Evolutionary conservation across 30 jellyfish, hydroid and myxozoan genomes (phyloP).

Genomic region (Phacellophora camtschatica): DNA sequence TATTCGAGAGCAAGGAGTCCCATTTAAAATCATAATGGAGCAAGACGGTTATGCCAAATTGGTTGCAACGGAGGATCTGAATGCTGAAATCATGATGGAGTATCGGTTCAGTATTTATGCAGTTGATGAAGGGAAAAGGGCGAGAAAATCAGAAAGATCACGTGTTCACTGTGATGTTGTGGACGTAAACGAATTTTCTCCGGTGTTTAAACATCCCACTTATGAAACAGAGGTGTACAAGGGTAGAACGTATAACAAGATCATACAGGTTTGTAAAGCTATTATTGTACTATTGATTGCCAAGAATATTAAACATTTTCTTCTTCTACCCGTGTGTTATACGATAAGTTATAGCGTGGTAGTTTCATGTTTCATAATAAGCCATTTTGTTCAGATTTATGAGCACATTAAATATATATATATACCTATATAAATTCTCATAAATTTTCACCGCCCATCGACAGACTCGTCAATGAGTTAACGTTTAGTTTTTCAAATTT

Average conservation of each 20-base stretch:
- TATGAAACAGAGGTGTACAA: conserved; percentile 19
- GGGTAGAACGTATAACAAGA: conserved; percentile 27
- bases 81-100: conserved; percentile 64
- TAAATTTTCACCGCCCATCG: too few relatives aligned
- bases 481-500: too few relatives aligned
- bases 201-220: conserved; percentile 48
- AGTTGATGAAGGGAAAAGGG: conserved; percentile 71
- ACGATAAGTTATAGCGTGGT: too few relatives aligned
- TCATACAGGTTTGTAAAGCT: conserved; percentile 59
- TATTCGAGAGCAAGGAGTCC: conserved; percentile 60
- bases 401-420: too few relatives aligned
- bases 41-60: conserved; percentile 41
- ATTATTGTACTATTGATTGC: too few relatives aligned
- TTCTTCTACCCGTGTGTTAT: too few relatives aligned
- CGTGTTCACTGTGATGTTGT: conserved; percentile 62
- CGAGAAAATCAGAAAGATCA: conserved; percentile 80
- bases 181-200: conserved; percentile 68
- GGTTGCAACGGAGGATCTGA: conserved; percentile 65
- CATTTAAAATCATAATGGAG: conserved; percentile 38
- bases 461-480: too few relatives aligned
- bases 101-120: conserved; percentile 67
- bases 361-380: too few relatives aligned
- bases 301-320: too few relatives aligned
- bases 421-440: too few relatives aligned
- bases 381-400: too few relatives aligned